Evolutionary conservation across 2,888 invertebrate genomes (phyloP).

Genomic region (Melieria omissa): DNA sequence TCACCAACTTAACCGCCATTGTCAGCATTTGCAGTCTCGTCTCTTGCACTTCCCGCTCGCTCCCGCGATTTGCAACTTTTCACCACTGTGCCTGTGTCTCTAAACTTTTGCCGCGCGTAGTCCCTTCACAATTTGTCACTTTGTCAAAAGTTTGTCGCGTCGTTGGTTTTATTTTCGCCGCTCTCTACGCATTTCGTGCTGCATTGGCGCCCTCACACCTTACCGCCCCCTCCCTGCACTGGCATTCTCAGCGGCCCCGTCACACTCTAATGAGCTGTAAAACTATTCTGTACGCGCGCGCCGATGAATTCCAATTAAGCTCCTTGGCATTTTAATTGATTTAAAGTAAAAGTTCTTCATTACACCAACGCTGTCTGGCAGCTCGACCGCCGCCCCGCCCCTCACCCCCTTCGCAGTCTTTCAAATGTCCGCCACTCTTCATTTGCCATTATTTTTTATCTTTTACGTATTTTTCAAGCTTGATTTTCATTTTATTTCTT

Average conservation of each 20-base stretch:
- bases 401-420: background rate
- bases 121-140: constrained; percentile 35
- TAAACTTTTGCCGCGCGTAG: constrained; percentile 12
- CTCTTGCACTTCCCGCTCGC: background rate
- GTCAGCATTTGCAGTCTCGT: constrained; percentile 14
- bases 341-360: constrained; percentile 38
- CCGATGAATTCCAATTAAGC: constrained; percentile 50
- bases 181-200: background rate
- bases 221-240: background rate
- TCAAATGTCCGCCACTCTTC: background rate
- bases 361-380: background rate
- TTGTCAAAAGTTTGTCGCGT: constrained; percentile 34
- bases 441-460: background rate
- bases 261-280: constrained; percentile 48
- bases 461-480: background rate
- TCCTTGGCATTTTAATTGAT: constrained; percentile 40
- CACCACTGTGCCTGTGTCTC: too few species aligned
- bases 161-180: constrained; percentile 1
- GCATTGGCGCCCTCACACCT: background rate
- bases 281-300: constrained; percentile 39
- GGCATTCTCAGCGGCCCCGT: constrained; percentile 1
- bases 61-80: too few species aligned
- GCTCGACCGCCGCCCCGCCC: background rate
- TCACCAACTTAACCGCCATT: constrained; percentile 25
- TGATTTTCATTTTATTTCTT: background rate